These are phyloP conservation scores for Collichthys lucidus DNA, from an alignment of 2,113 vertebrate species.

Conservation along the genomic window DNA sequence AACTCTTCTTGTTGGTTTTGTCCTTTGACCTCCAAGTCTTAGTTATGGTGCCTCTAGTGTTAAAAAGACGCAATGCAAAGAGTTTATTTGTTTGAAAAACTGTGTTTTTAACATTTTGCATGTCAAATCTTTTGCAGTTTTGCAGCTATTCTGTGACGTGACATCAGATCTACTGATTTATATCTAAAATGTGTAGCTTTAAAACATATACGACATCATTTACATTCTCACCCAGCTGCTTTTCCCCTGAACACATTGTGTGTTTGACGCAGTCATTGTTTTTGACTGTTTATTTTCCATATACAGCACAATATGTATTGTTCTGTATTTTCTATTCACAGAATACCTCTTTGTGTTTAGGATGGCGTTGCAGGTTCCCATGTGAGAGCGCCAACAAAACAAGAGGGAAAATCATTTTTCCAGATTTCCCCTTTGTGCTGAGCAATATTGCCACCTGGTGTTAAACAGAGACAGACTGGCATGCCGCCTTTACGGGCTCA, in stretches of 20 bases:
- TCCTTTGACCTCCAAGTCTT: constrained; percentile 61
- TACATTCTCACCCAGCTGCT: not conserved
- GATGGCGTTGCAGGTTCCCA: constrained; percentile 16
- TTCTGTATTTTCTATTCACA: constrained; percentile 9
- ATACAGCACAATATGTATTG: constrained; percentile 32
- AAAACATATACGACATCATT: constrained; percentile 16
- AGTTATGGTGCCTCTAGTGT: constrained; percentile 50
- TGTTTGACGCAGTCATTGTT: constrained; percentile 28
- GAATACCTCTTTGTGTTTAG: constrained; percentile 21
- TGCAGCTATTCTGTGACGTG: not conserved
- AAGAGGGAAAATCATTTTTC: not conserved
- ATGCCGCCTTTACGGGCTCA: not conserved
- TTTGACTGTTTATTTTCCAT: constrained; percentile 27
- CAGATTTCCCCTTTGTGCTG: constrained; percentile 15
- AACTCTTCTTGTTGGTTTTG: not conserved
- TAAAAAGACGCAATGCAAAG: constrained; percentile 24
- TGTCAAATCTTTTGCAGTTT: not conserved
- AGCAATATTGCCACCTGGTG: constrained; percentile 77
- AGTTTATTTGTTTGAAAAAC: not conserved
- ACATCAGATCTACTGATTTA: not conserved
- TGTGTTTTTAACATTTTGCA: not conserved
- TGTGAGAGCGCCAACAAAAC: not conserved
- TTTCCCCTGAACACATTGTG: constrained; percentile 9
- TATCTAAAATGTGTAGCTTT: not conserved
- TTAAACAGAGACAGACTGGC: not conserved